Percentiles rank a stretch among this genome's conserved stretches.
Evolutionary conservation across 2,797 vertebrate species (phyloP).

Genomic region (Eospalax fontanierii): DNA sequence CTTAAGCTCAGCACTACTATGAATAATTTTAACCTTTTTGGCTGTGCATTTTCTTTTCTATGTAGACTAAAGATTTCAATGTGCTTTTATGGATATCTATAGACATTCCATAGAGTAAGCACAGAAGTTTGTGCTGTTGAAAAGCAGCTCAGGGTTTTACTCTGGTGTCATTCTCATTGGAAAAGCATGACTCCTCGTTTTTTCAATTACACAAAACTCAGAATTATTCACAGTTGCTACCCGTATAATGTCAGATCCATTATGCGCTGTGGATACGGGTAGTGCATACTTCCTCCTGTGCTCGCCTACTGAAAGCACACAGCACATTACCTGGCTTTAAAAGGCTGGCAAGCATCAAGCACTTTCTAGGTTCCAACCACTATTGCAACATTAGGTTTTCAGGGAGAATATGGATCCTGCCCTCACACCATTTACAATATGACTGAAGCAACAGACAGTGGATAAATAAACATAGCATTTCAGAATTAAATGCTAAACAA

Average conservation of each 20-base stretch:
- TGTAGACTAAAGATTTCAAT: slow-evolving; percentile 63
- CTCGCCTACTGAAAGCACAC: background rate
- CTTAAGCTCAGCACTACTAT: slow-evolving; percentile 62
- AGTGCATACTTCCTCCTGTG: background rate
- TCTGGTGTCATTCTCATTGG: background rate
- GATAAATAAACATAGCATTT: slow-evolving; percentile 8
- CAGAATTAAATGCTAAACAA: background rate
- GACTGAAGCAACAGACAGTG: background rate
- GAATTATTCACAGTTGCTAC: background rate
- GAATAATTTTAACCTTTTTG: slow-evolving; percentile 73
- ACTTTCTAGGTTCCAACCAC: background rate
- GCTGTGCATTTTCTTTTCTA: slow-evolving; percentile 50
- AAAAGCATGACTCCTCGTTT: background rate
- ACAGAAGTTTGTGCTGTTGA: background rate
- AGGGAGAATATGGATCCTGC: background rate
- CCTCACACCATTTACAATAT: background rate
- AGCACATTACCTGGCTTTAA: background rate
- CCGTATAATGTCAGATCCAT: background rate
- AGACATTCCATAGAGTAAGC: background rate
- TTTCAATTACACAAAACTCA: slow-evolving; percentile 16
- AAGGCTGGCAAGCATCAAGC: background rate
- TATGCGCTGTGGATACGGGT: background rate
- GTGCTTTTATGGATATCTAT: background rate
- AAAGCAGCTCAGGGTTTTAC: slow-evolving; percentile 27
- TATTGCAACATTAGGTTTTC: background rate